Evolutionary conservation across 2,113 vertebrate genomes (phyloP).

Genomic region (Accipiter virgatus): DNA sequence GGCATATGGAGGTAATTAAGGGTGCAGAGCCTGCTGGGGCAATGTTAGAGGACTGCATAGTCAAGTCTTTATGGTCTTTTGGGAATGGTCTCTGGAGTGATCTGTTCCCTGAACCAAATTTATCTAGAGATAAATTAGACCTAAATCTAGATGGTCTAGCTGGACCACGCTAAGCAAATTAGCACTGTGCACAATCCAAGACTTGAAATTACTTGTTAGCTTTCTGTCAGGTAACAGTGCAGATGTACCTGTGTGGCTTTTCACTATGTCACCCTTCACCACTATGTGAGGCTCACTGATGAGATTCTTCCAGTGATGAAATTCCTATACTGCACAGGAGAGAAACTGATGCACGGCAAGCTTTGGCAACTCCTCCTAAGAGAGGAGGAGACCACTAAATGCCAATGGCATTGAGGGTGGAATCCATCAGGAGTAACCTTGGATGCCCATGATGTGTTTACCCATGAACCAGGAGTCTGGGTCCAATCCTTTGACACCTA

Average conservation of each 20-base stretch:
- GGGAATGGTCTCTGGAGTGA: not conserved
- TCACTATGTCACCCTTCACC: not conserved
- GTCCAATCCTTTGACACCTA: not conserved
- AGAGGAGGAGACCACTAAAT: not conserved
- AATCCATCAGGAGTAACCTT: not conserved
- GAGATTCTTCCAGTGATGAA: not conserved
- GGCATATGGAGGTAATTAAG: not conserved
- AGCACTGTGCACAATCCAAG: not conserved
- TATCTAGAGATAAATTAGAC: not conserved
- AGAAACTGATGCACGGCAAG: not conserved
- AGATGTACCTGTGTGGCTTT: not conserved
- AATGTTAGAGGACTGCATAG: fast-evolving
- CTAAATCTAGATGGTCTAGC: not conserved
- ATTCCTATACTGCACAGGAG: not conserved
- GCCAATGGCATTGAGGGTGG: not conserved
- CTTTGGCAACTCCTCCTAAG: not conserved
- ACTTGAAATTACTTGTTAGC: not conserved
- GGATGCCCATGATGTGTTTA: not conserved
- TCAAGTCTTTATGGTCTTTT: not conserved
- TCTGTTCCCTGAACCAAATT: not conserved
- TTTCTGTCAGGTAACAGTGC: not conserved
- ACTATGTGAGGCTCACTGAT: not conserved
- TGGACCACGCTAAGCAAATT: not conserved
- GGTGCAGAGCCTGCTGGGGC: not conserved
- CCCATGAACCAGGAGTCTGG: not conserved